phyloP scores from a whole-genome alignment of 2,113 vertebrate genomes.

The Octodon degus region DNA sequence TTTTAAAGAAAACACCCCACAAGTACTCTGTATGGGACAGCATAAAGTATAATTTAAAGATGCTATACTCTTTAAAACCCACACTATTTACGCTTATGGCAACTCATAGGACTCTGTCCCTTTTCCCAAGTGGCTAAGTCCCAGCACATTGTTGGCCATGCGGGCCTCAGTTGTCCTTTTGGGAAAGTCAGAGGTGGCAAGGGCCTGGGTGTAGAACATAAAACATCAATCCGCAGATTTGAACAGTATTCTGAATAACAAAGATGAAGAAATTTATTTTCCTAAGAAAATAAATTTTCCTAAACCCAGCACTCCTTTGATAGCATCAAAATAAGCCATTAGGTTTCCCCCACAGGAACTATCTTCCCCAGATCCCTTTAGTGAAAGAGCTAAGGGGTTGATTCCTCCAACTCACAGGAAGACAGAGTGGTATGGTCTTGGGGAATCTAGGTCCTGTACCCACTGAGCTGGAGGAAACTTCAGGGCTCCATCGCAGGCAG shows the following conservation, averaged over 20 bases:
- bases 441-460: fast-evolving
- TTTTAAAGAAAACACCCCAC: constrained; percentile 84
- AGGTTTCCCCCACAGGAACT: neutral
- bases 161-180: fast-evolving
- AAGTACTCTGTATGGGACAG: neutral
- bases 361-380: neutral
- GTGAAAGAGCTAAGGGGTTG: neutral
- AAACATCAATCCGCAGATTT: fast-evolving
- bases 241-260: neutral
- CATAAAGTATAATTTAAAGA: neutral
- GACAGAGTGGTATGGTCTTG: fast-evolving
- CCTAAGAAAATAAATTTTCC: no score
- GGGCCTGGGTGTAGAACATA: fast-evolving
- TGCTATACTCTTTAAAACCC: neutral
- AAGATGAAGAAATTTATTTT: neutral
- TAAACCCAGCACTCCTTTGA: fast-evolving
- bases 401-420: neutral
- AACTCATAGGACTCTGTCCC: fast-evolving
- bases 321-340: fast-evolving
- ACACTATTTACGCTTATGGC: neutral
- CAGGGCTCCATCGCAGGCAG: neutral
- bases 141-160: fast-evolving
- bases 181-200: fast-evolving
- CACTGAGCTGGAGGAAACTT: neutral
- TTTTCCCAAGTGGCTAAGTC: neutral